Evolutionary conservation across 2,113 vertebrate genomes (phyloP), one percentile per base, ranked within the genome.

Genomic region (Podarcis raffonei): DNA sequence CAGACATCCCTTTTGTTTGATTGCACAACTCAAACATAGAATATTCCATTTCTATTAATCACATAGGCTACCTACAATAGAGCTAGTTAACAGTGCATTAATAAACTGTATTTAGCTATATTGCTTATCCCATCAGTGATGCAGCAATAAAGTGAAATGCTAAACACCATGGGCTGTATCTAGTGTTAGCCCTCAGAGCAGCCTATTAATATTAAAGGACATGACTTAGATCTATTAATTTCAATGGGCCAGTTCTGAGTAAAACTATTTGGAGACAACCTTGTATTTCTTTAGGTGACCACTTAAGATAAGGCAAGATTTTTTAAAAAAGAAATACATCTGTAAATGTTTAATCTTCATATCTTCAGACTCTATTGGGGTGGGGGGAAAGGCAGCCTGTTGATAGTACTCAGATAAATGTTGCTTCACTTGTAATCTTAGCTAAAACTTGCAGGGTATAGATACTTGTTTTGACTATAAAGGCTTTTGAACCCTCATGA

Each of bases 271-370:
- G 59, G 59, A 62, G 15, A 62, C 18, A 62, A 77, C 25, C 15
- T 18, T 39, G 77, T 78, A 84, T 69, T 91, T 93, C 91, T 93
- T 92, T 94, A 91, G 88, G 76, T 92, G 35, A 2, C 79, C 83
- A 94, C 69, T 83, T 94, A 93, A 93, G 95, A 84, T 84, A 91
- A 94, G 48, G 48, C 48, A 53, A 53, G 48, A 3, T 9, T 39
- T 85, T 76, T 77, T 75, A 6, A 18, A 59, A 72, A 89, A 81
- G 93, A 94, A 95, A 94, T 85, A 89, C 84, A 86, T 90, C 90
- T 91, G 78, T 91, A 92, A 94, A 93, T 92, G 91, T 94, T 93
- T 95, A 95, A 95, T 92, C 89, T 74, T 88, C 69, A 84, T 81
- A 90, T 92, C 69, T 94, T 91, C 93, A 91, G 87, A 94, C 93